These are phyloP conservation scores for Drosophila ambigua DNA, from an alignment of 1,140 invertebrate species.

Conservation along the genomic window DNA sequence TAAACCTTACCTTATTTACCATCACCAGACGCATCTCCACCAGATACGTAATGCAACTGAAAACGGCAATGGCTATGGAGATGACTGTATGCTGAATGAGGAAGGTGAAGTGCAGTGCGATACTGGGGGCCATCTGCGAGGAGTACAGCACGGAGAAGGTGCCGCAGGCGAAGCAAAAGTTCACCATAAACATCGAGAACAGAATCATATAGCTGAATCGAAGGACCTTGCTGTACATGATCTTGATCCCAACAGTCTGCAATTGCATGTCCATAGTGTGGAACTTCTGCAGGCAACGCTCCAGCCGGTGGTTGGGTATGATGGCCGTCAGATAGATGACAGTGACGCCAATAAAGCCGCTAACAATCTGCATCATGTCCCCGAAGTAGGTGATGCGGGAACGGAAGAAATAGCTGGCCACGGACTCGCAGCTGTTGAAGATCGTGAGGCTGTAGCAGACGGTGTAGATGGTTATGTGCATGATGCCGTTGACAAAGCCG, in stretches of 20 bases:
- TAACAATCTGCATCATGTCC: constrained; percentile 77
- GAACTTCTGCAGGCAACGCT: constrained; percentile 65
- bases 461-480: constrained; percentile 58
- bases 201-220: constrained; percentile 67
- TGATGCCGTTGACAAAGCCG: constrained; percentile 65
- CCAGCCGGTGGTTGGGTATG: constrained; percentile 68
- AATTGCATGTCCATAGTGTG: constrained; percentile 69
- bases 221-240: constrained; percentile 78
- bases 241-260: constrained; percentile 71
- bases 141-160: constrained; percentile 66
- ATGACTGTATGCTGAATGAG: constrained; percentile 77
- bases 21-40: constrained; percentile 74
- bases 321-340: constrained; percentile 76
- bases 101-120: constrained; percentile 70
- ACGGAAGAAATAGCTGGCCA: constrained; percentile 79
- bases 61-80: constrained; percentile 61
- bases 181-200: constrained; percentile 57
- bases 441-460: constrained; percentile 68
- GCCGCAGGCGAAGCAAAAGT: constrained; percentile 54
- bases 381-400: constrained; percentile 74
- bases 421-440: constrained; percentile 70
- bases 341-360: constrained; percentile 77
- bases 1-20: constrained; percentile 73
- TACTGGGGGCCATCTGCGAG: constrained; percentile 45
- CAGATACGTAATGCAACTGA: constrained; percentile 70